phyloP scores from a whole-genome alignment of 2,797 vertebrate genomes.

The Ctenosaura bakeri region DNA sequence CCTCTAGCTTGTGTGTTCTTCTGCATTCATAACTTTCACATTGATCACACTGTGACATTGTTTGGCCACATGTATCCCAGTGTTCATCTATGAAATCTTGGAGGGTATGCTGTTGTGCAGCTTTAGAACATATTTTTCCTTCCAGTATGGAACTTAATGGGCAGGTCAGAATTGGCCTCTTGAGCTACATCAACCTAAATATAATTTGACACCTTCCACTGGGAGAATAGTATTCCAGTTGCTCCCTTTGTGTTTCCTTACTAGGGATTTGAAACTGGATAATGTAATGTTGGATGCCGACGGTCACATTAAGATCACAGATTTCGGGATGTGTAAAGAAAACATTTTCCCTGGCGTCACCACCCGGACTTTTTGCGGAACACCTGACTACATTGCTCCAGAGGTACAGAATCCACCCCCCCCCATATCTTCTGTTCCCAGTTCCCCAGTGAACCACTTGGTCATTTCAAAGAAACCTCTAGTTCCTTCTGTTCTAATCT shows the following conservation, averaged over 20 bases:
- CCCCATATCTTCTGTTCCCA: too few relatives aligned
- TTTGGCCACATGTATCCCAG: too few relatives aligned
- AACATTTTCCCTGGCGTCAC: constrained; percentile 88
- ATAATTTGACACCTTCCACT: background rate
- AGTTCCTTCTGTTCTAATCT: background rate
- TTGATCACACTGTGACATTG: too few relatives aligned
- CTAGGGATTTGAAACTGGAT: constrained; percentile 93
- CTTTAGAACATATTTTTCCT: too few relatives aligned
- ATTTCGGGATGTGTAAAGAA: constrained; percentile 95
- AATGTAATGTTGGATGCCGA: constrained; percentile 92
- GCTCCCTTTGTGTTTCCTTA: background rate
- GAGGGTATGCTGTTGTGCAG: too few relatives aligned
- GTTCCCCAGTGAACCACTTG: background rate
- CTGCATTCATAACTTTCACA: too few relatives aligned
- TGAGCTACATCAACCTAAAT: background rate
- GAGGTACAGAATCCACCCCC: constrained; percentile 81
- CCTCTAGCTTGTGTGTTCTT: too few relatives aligned
- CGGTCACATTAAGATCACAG: constrained; percentile 94
- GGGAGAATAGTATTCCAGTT: background rate
- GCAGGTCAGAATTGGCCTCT: background rate
- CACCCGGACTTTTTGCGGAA: constrained; percentile 93
- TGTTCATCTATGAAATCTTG: too few relatives aligned
- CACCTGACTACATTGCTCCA: constrained; percentile 93
- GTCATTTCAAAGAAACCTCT: background rate
- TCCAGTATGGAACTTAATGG: background rate